Evolutionary conservation across 1,140 invertebrate genomes (phyloP).

Genomic region (Ylistrum balloti): DNA sequence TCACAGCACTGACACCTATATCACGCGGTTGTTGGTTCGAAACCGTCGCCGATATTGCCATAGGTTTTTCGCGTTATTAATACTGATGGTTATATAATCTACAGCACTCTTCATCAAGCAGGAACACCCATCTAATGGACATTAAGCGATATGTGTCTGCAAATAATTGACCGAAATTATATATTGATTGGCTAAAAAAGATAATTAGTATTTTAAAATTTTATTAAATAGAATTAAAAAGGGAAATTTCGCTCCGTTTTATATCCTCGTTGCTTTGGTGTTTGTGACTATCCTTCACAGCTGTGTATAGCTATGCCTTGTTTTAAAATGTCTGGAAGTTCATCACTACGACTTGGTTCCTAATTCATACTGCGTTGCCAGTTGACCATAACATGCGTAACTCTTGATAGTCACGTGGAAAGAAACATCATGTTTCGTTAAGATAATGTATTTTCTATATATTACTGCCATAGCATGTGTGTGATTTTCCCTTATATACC

Average conservation of each 20-base stretch:
- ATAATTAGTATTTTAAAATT: background rate
- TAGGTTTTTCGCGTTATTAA: background rate
- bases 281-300: background rate
- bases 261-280: no score
- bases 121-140: background rate
- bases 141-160: background rate
- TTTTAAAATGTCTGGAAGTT: no score
- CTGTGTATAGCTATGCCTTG: no score
- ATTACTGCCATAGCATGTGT: no score
- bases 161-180: background rate
- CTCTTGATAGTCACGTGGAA: no score
- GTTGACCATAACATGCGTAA: no score
- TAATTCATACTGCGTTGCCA: no score
- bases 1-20: background rate
- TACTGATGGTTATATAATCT: background rate
- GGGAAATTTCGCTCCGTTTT: no score
- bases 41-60: background rate
- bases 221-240: background rate
- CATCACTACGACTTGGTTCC: no score
- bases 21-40: background rate
- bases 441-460: no score
- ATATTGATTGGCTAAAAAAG: background rate
- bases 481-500: no score
- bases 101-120: background rate
- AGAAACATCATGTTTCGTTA: no score